Evolutionary conservation across 2,888 invertebrate species (phyloP), one percentile per base, ranked within the genome.

Genomic region (Hipparchia sbordonii): DNA sequence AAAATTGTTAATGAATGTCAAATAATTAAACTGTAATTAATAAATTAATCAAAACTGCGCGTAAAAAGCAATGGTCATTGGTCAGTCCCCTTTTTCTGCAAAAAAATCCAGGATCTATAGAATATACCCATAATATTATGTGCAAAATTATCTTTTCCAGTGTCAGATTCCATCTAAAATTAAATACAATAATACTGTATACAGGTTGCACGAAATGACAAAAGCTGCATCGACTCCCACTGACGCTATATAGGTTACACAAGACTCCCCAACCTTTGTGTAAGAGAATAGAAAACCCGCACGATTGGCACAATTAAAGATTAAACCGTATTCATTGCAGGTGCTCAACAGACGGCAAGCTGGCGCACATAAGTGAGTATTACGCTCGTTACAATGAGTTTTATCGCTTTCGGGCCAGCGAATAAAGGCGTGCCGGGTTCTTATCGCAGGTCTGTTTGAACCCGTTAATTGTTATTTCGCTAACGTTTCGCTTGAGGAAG

Each of bases 351-450:
- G 84, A 83, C 85, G 85, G 84, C 93, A 93, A 92, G 84, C 93
- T 93, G 93, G 93, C 89, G 91, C 90, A 93, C 79, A 83, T 93
- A 89, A 91, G 93, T 93, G 81, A 92, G 92, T 89, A 74, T 62
- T 69, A 74, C 48, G 48, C 62, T 13, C 62, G 62, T 62, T 13
- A 65, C 68, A 77, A 74, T 71, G 74, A 72, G 70, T 76, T 74
- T 76, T 78, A 78, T 78, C 72, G 76, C 71, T 57, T 59, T 57
- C 59, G 67, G 72, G 73, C 67, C 66, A 65, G 39, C 33, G 71
- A 69, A 68, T 70, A 76, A 72, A 69, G 70, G 62, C 65, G 51
- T 60, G 8, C 52, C 13, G 69, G 59, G 59, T 39, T 68, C 74
- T 71, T 68, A 68, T 72, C 74, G 72, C 56, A 65, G 46, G 4